These are phyloP conservation scores for Tipula lateralis DNA, from an alignment of 2,888 invertebrate species.

Conservation along the genomic window DNA sequence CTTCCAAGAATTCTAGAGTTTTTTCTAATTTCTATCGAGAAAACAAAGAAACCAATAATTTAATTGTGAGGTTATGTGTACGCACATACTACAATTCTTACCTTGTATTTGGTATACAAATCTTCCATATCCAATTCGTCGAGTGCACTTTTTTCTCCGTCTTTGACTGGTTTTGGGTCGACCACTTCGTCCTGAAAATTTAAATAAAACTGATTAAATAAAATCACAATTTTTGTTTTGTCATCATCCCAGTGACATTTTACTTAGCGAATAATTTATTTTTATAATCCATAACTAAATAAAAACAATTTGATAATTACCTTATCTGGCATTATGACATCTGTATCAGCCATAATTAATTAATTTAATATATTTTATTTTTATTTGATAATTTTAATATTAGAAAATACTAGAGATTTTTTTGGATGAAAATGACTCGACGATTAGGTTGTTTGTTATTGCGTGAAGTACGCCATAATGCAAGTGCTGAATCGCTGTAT, in stretches of 20 bases:
- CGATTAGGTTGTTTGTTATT: background rate
- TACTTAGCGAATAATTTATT: background rate
- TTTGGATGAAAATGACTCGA: background rate
- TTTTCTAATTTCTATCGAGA: conserved; percentile 79
- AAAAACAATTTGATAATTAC: conserved; percentile 50
- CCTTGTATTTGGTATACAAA: conserved; percentile 93
- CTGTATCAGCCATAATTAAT: conserved; percentile 71
- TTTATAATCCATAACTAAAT: background rate
- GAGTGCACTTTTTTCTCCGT: conserved; percentile 61
- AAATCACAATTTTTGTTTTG: conserved; percentile 14
- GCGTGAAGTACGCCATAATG: background rate
- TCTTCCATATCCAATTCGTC: conserved; percentile 88
- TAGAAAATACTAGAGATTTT: background rate
- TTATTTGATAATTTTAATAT: background rate
- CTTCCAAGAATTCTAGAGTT: conserved; percentile 93
- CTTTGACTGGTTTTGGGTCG: conserved; percentile 62
- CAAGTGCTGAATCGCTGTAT: background rate
- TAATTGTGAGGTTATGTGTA: conserved; percentile 32
- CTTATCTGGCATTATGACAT: conserved; percentile 73
- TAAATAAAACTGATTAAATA: too few species aligned
- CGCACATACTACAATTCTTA: conserved; percentile 44
- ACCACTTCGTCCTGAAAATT: conserved; percentile 59
- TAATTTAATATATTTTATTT: background rate
- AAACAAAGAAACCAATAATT: conserved; percentile 25
- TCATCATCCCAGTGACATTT: background rate